Evolutionary conservation across 2,113 vertebrate species (phyloP).

Genomic region (Hiodon tergisus): DNA sequence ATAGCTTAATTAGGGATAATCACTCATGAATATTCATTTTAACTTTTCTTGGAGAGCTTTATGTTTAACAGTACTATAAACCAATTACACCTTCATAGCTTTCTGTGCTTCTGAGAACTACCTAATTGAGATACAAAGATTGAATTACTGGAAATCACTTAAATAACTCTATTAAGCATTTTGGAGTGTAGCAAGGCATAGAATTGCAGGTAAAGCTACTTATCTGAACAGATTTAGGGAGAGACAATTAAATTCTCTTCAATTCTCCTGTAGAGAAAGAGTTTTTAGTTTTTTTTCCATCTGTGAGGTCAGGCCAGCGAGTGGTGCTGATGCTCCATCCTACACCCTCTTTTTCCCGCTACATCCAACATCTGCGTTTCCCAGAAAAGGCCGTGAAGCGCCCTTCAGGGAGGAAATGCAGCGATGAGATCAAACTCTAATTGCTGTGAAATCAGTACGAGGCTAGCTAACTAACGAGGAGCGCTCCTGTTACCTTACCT

Average conservation of each 20-base stretch:
- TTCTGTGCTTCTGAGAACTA: not conserved
- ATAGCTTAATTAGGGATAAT: constrained; percentile 5
- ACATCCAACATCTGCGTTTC: not conserved
- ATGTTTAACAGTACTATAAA: constrained; percentile 3
- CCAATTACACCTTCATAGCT: constrained; percentile 3
- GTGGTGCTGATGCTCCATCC: not conserved
- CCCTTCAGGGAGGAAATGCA: not conserved
- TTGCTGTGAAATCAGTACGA: not conserved
- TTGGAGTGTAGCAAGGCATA: not conserved
- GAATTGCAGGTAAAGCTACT: not conserved
- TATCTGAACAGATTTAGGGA: constrained; percentile 7
- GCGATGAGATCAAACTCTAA: not conserved
- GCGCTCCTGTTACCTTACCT: not conserved
- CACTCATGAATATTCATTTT: not conserved
- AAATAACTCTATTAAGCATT: constrained; percentile 1
- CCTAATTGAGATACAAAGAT: not conserved
- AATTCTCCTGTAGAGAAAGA: not conserved
- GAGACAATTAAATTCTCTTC: not conserved
- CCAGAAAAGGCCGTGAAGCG: not conserved
- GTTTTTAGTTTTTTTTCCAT: not conserved
- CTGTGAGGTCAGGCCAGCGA: not conserved
- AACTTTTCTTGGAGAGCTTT: not conserved
- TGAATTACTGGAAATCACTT: not conserved
- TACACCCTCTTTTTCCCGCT: no score
- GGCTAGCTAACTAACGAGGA: not conserved